These are phyloP conservation scores for Pteronotus mesoamericanus DNA, from an alignment of 2,797 vertebrate species.

Conservation along the genomic window DNA sequence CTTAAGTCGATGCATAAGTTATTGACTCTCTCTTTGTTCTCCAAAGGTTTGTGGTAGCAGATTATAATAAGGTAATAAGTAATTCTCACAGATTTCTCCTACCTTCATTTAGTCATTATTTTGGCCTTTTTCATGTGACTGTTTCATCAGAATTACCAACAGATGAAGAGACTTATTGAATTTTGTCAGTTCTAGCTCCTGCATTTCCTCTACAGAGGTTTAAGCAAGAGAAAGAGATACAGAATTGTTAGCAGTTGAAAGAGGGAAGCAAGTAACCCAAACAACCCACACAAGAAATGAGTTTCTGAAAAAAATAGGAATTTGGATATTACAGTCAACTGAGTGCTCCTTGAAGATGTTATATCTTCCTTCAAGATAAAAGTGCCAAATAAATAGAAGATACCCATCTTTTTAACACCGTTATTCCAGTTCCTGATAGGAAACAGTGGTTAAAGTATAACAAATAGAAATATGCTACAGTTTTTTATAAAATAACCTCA, in stretches of 20 bases:
- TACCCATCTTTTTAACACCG: background rate
- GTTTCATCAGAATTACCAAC: background rate
- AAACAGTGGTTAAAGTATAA: background rate
- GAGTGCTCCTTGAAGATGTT: background rate
- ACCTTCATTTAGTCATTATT: background rate
- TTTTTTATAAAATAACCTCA: background rate
- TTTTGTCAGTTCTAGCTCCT: background rate
- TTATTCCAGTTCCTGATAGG: background rate
- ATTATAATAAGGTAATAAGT: background rate
- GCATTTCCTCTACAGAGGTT: background rate
- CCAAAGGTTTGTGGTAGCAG: background rate
- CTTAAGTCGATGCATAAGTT: background rate
- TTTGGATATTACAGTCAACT: background rate
- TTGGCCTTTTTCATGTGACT: background rate
- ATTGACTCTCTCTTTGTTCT: background rate
- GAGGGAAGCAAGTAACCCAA: background rate
- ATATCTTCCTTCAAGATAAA: background rate
- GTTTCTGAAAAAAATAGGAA: background rate
- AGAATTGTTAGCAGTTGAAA: background rate
- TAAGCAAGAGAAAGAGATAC: conserved; percentile 1
- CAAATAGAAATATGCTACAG: background rate
- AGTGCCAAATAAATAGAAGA: background rate
- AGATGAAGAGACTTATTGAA: background rate
- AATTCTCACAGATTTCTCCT: background rate
- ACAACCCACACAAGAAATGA: background rate